These are phyloP conservation scores for Campopleginae sp. DNA, from an alignment of 2,888 invertebrate genomes.

Conservation along the genomic window DNA sequence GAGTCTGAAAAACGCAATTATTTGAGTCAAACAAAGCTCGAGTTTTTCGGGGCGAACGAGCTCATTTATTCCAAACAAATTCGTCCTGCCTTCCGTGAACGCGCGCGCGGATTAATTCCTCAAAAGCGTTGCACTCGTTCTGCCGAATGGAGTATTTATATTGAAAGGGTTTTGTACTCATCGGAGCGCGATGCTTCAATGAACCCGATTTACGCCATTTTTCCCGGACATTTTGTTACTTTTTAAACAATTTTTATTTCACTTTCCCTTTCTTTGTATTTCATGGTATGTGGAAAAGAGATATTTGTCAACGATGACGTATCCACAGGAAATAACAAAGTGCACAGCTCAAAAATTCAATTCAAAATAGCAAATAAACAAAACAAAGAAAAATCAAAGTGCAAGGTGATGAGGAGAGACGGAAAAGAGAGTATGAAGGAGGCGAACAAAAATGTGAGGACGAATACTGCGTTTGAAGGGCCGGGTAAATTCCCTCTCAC, in stretches of 20 bases:
- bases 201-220: too few species aligned
- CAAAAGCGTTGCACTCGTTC: background rate
- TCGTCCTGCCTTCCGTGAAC: background rate
- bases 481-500: slow-evolving; percentile 30
- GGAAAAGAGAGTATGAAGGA: slow-evolving; percentile 48
- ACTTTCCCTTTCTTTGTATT: too few species aligned
- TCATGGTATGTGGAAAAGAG: too few species aligned
- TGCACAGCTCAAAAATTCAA: slow-evolving; percentile 6
- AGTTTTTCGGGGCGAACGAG: slow-evolving; percentile 10
- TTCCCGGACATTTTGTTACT: too few species aligned
- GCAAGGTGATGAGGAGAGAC: slow-evolving; percentile 17
- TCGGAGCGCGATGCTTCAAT: background rate
- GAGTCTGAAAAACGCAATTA: slow-evolving; percentile 12
- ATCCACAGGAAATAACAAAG: too few species aligned
- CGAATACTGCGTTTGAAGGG: slow-evolving; percentile 20
- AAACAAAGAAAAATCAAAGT: slow-evolving; percentile 28
- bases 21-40: background rate
- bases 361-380: background rate
- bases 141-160: background rate
- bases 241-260: too few species aligned
- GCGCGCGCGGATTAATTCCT: slow-evolving; percentile 2
- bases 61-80: slow-evolving; percentile 18
- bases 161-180: background rate
- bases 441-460: background rate
- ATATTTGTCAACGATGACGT: too few species aligned